Evolutionary conservation across 2,113 vertebrate genomes (phyloP).

Genomic region (Corvus moneduloides): DNA sequence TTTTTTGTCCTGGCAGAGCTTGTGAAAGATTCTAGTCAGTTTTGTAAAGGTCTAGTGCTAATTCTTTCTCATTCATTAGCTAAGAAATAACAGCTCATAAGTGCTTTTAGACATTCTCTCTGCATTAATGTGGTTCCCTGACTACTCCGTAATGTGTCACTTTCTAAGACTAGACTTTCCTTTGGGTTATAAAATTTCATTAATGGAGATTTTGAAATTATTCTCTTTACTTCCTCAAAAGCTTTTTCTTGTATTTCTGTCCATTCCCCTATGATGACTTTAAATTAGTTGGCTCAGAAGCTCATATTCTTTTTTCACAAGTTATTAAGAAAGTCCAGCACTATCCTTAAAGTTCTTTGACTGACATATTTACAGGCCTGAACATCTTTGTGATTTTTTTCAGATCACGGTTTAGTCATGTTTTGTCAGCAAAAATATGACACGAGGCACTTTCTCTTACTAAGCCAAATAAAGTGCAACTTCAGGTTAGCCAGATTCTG

Average conservation of each 20-base stretch:
- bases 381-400: background rate
- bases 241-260: conserved; percentile 33
- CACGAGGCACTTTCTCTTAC: background rate
- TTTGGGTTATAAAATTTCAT: background rate
- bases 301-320: background rate
- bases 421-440: background rate
- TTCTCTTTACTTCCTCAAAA: background rate
- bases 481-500: background rate
- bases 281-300: background rate
- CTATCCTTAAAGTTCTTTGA: background rate
- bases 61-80: background rate
- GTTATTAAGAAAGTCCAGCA: background rate
- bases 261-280: background rate
- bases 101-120: background rate
- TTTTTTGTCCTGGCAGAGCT: background rate
- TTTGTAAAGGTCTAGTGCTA: background rate
- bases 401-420: background rate
- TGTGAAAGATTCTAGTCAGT: background rate
- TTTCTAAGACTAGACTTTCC: background rate
- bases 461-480: background rate
- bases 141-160: background rate
- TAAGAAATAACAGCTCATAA: background rate
- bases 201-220: conserved; percentile 12
- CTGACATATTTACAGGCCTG: background rate
- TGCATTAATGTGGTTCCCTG: background rate